Percentiles rank a stretch among this genome's conserved stretches.
These are phyloP conservation scores for Dicaeum eximium DNA, from an alignment of 2,113 vertebrate genomes.

Conservation along the genomic window DNA sequence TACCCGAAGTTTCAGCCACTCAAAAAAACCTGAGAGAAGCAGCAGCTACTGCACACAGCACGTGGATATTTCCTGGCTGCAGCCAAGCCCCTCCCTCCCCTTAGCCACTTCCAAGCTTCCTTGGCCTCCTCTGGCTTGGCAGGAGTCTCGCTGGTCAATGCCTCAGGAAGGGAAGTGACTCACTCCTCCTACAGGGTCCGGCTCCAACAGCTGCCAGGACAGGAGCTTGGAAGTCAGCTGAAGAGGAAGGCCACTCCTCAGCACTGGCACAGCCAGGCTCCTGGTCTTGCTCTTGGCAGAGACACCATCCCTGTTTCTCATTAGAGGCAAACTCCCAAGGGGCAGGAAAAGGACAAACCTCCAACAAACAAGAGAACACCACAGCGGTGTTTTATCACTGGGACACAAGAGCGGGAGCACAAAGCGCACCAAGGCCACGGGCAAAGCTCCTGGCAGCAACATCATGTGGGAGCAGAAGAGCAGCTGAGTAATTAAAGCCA, in stretches of 20 bases:
- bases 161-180: not conserved
- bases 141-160: not conserved
- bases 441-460: not conserved
- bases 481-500: constrained; percentile 28
- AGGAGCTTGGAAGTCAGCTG: not conserved
- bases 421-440: not conserved
- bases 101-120: not conserved
- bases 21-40: not conserved
- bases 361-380: not conserved
- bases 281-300: fast-evolving
- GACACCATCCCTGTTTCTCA: not conserved
- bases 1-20: not conserved
- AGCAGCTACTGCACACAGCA: not conserved
- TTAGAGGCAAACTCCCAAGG: not conserved
- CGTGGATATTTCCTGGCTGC: not conserved
- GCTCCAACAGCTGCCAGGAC: not conserved
- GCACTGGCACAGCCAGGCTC: not conserved
- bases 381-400: fast-evolving
- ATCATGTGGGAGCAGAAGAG: not conserved
- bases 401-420: not conserved
- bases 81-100: not conserved
- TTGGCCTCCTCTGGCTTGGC: not conserved
- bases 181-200: not conserved
- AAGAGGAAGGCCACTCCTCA: not conserved
- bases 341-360: not conserved